These are phyloP conservation scores for Drosophila hamatofila DNA, from an alignment of 2,888 invertebrate species.

Conservation along the genomic window DNA sequence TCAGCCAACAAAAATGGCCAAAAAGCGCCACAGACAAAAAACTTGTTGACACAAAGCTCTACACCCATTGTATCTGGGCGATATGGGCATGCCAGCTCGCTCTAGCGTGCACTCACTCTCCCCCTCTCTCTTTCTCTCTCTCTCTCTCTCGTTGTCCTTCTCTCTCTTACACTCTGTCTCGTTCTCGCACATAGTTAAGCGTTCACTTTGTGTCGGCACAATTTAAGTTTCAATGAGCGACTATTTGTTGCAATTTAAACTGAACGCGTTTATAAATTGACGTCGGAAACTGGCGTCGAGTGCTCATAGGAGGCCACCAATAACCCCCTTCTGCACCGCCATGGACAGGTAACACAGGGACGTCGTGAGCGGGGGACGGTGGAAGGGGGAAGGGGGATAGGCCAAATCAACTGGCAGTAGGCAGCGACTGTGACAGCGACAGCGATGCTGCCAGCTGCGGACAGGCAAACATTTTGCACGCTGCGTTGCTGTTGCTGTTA, in stretches of 20 bases:
- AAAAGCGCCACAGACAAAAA: conserved; percentile 61
- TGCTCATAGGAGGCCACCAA: conserved; percentile 40
- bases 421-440: conserved; percentile 47
- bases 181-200: conserved; percentile 25
- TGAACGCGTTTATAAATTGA: conserved; percentile 80
- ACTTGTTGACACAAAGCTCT: conserved; percentile 76
- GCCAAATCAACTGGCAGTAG: conserved; percentile 45
- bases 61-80: conserved; percentile 55
- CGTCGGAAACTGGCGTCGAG: conserved; percentile 72
- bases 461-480: conserved; percentile 47
- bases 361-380: neutral
- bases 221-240: conserved; percentile 81
- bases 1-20: conserved; percentile 49
- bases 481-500: conserved; percentile 6
- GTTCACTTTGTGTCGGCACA: conserved; percentile 76
- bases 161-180: neutral
- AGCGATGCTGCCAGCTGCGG: conserved; percentile 37
- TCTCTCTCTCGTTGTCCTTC: neutral
- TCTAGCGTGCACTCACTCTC: conserved; percentile 34
- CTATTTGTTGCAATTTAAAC: conserved; percentile 80
- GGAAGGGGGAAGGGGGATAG: neutral
- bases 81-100: conserved; percentile 28
- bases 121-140: neutral
- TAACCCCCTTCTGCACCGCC: neutral
- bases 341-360: conserved; percentile 22